Base-by-base conservation (phyloP, 2,113 vertebrate genomes). In the Dermatemys mawii region DNA sequence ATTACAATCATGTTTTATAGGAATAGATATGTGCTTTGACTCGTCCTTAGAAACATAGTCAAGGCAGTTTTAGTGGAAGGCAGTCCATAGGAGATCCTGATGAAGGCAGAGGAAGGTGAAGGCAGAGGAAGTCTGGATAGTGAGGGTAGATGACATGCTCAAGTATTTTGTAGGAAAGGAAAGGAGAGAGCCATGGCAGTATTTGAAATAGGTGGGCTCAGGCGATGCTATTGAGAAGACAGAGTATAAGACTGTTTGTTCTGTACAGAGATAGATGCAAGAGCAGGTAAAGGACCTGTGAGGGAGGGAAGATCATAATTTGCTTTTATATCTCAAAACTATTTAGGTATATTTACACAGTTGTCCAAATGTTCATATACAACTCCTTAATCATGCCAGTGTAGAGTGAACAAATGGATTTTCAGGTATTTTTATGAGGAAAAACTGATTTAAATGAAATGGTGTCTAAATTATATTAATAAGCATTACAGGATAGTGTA, bases 301-400 rank as follows among this genome's bases (percentile, higher is more conserved):
- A 73, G 87, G 21, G 49, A 91, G 21, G 84, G n/a, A 90, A 89
- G 90, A 81, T 89, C 81, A 78, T 79, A 70, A 35, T 89, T 95
- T 93, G 48, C 78, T 93, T 85, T 96, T 87, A 70, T 88, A 94
- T 63, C 90, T 96, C 89, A 55, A 88, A 92, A n/a, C 75, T 80
- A 70, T 60, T 94, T 89, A 93, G 51, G 78, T 83, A 41, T 49
- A 49, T 96, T 92, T 93, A 79, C 93, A 97, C 78, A 93, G 17
- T 92, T 95, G 88, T 89, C 57, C 55, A 90, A 93, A 93, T 87
- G 85, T 83, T 97, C 81, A n/a, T 81, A 83, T 94, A 93, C 49
- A 96, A 89, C n/a, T 27, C n/a, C 35, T 93, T 93, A 90, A 93
- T 95, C 88, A 87, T 84, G 44, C 70, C 85, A 79, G 51, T 81